These are phyloP conservation scores for Stylophora pistillata DNA, from an alignment of 64 coral and sea anemone genomes.

Conservation along the genomic window DNA sequence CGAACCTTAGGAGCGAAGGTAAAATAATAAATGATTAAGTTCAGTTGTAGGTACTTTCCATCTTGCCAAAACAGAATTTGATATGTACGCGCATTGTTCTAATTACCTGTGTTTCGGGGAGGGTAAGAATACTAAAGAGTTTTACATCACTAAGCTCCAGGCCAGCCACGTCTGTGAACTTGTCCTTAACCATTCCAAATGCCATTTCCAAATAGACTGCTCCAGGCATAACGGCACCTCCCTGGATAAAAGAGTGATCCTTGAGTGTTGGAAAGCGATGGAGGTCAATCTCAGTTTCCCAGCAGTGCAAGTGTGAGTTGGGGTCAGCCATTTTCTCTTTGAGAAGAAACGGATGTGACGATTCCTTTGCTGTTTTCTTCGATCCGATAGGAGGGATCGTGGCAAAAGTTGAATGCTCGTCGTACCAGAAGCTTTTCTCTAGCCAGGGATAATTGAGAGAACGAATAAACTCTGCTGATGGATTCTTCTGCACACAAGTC, in stretches of 20 bases:
- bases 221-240: conserved; percentile 55
- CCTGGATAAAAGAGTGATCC: conserved; percentile 54
- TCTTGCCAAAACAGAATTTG: background rate
- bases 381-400: background rate
- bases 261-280: conserved; percentile 43
- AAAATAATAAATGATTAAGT: background rate
- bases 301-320: conserved; percentile 39
- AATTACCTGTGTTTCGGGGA: conserved; percentile 59
- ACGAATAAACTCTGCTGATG: conserved; percentile 51
- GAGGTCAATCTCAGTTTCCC: conserved; percentile 63
- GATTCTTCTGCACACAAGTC: conserved; percentile 41
- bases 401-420: background rate
- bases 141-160: conserved; percentile 56
- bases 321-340: background rate
- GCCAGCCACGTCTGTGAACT: conserved; percentile 2
- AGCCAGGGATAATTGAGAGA: conserved; percentile 60
- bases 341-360: conserved; percentile 40
- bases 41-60: background rate
- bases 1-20: conserved; percentile 6
- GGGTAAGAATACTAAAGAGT: conserved; percentile 42
- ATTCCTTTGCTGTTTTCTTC: background rate
- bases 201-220: conserved; percentile 62
- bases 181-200: conserved; percentile 56
- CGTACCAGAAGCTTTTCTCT: conserved; percentile 59
- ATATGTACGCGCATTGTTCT: background rate